Percentiles rank a stretch among this genome's conserved stretches.
phyloP scores from a whole-genome alignment of 2,888 invertebrate genomes.

The Clostera curtula region DNA sequence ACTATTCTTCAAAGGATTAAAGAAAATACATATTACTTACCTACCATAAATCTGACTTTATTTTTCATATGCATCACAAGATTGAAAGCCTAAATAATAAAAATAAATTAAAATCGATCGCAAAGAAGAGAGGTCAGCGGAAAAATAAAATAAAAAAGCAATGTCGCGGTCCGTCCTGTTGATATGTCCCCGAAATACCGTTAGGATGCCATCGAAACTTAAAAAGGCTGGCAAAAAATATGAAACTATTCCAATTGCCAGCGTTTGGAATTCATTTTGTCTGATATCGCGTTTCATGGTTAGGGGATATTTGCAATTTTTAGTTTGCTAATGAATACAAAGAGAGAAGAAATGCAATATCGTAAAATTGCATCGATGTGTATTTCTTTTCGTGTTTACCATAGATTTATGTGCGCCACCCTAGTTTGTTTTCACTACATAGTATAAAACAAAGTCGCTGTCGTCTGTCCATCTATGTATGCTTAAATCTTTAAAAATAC shows the following conservation, averaged over 20 bases:
- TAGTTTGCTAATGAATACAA: conserved; percentile 11
- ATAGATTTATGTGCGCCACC: too few relatives aligned
- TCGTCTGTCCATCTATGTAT: too few relatives aligned
- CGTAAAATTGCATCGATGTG: too few relatives aligned
- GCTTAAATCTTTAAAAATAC: too few relatives aligned
- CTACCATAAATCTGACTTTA: too few relatives aligned
- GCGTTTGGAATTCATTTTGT: conserved; percentile 70
- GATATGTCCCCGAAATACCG: conserved; percentile 69
- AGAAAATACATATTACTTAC: too few relatives aligned
- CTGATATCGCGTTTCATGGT: conserved; percentile 44
- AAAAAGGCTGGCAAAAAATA: conserved; percentile 51
- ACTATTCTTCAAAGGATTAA: too few relatives aligned
- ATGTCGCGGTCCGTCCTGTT: conserved; percentile 53
- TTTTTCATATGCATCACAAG: too few relatives aligned
- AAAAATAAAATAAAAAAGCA: conserved; percentile 61
- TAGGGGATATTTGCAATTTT: conserved; percentile 19
- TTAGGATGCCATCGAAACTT: conserved; percentile 65
- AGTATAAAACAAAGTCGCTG: too few relatives aligned
- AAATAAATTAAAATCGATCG: conserved; percentile 47
- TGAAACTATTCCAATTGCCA: conserved; percentile 74
- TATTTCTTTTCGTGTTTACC: too few relatives aligned
- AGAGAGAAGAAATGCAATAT: not conserved
- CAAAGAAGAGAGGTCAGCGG: conserved; percentile 54
- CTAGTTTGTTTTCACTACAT: too few relatives aligned
- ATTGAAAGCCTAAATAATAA: too few relatives aligned